A percentile compares a stretch with the other conserved stretches of the same genome.
Evolutionary conservation across 2,113 vertebrate species (phyloP).

Genomic region (Erpornis zantholeuca): DNA sequence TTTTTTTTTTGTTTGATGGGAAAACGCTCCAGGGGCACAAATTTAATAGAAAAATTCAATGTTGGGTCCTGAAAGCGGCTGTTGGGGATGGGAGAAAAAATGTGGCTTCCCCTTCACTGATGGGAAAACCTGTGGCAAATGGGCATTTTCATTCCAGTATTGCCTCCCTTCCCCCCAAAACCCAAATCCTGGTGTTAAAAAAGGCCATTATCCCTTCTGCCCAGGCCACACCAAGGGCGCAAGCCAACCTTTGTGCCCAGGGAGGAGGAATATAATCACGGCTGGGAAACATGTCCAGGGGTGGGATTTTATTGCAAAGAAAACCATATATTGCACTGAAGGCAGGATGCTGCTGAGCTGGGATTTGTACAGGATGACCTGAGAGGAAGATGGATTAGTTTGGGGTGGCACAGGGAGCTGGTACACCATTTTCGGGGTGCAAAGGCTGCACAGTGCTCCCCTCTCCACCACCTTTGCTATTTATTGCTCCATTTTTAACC

Average conservation of each 20-base stretch:
- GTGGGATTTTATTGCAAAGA: neutral
- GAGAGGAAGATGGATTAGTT: neutral
- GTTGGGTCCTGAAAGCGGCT: fast-evolving
- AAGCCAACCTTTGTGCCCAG: neutral
- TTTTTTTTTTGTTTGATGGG: neutral
- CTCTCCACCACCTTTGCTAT: neutral
- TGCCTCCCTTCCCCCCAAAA: fast-evolving
- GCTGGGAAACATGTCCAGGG: neutral
- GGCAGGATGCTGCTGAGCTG: neutral
- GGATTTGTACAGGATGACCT: neutral
- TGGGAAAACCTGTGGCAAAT: neutral
- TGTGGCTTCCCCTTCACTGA: neutral
- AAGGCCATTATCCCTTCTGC: neutral
- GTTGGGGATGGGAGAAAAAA: neutral
- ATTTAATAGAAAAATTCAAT: neutral
- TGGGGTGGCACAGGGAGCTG: neutral
- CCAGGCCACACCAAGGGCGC: fast-evolving
- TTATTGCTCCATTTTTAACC: neutral
- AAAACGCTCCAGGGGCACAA: fast-evolving
- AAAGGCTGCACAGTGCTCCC: fast-evolving
- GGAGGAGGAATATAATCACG: fast-evolving
- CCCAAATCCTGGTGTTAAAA: neutral
- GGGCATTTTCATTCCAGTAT: neutral
- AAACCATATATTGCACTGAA: neutral
- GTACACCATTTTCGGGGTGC: neutral